Percentiles rank a stretch among this genome's conserved stretches.
Evolutionary conservation across 1,140 invertebrate species (phyloP).

Genomic region (Saccostrea echinata): DNA sequence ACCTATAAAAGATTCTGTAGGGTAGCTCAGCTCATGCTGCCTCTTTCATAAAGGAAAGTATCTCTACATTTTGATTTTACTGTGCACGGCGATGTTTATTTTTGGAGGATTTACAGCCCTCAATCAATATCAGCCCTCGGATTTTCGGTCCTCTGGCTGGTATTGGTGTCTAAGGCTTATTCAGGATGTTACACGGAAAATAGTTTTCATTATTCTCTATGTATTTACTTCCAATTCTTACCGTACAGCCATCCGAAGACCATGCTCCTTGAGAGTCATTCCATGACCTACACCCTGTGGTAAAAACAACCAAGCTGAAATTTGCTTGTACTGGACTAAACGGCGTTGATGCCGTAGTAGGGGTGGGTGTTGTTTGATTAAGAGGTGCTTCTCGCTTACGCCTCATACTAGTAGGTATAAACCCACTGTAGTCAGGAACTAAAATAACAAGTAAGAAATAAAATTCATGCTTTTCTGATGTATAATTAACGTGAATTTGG

Average conservation of each 20-base stretch:
- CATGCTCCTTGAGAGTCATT: slow-evolving; percentile 41
- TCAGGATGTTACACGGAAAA: too few species aligned
- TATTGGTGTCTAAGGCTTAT: too few species aligned
- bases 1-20: too few species aligned
- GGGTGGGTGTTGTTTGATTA: background rate
- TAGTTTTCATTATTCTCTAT: too few species aligned
- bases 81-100: too few species aligned
- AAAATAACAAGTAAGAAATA: background rate
- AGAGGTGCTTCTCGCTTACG: background rate
- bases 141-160: too few species aligned
- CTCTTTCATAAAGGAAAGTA: too few species aligned
- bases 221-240: slow-evolving; percentile 29
- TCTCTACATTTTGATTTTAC: too few species aligned
- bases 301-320: slow-evolving; percentile 43
- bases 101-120: too few species aligned
- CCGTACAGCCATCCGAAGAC: slow-evolving; percentile 24
- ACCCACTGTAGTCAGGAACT: slow-evolving; percentile 34
- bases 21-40: too few species aligned
- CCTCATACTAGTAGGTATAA: background rate
- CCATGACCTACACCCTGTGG: slow-evolving; percentile 56
- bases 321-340: slow-evolving; percentile 33
- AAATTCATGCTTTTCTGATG: background rate
- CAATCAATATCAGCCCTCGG: too few species aligned
- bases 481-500: too few species aligned
- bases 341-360: background rate